Evolutionary conservation across 2,113 vertebrate species (phyloP).

Genomic region (Synodontis membranacea): DNA sequence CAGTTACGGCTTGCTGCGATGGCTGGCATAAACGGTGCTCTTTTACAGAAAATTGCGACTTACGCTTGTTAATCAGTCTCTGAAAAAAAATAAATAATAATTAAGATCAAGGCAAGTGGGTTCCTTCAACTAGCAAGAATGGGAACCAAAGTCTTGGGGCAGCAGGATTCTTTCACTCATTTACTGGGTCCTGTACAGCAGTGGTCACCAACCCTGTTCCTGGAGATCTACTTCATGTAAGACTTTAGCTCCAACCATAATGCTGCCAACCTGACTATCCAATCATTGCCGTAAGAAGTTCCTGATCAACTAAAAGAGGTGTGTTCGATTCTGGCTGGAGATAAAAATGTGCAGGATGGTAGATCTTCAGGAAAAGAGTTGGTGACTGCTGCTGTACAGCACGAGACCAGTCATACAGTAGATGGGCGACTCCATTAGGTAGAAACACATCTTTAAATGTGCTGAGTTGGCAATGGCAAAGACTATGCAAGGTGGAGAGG

Average conservation of each 20-base stretch:
- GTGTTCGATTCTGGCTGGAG: too few relatives aligned
- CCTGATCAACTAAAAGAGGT: too few relatives aligned
- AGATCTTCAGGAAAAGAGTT: too few relatives aligned
- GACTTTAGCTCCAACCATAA: too few relatives aligned
- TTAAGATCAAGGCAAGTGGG: not conserved
- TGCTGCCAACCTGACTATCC: too few relatives aligned
- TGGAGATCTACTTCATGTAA: too few relatives aligned
- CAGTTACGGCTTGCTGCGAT: not conserved
- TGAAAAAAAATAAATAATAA: not conserved
- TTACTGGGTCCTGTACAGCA: not conserved
- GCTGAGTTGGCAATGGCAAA: not conserved
- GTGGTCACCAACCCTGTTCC: too few relatives aligned
- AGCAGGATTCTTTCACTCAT: not conserved
- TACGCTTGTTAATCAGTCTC: not conserved
- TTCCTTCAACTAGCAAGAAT: not conserved
- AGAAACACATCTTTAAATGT: not conserved
- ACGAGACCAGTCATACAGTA: not conserved
- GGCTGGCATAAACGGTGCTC: not conserved
- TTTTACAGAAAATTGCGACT: not conserved
- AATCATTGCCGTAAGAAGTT: too few relatives aligned
- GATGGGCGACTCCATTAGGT: not conserved
- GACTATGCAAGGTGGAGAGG: not conserved
- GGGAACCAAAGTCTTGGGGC: not conserved
- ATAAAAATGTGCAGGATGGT: too few relatives aligned
- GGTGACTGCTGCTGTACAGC: too few relatives aligned